Evolutionary conservation across 2,797 vertebrate genomes (phyloP), one percentile per base, ranked within the genome.

Genomic region (Ispidina lecontei): DNA sequence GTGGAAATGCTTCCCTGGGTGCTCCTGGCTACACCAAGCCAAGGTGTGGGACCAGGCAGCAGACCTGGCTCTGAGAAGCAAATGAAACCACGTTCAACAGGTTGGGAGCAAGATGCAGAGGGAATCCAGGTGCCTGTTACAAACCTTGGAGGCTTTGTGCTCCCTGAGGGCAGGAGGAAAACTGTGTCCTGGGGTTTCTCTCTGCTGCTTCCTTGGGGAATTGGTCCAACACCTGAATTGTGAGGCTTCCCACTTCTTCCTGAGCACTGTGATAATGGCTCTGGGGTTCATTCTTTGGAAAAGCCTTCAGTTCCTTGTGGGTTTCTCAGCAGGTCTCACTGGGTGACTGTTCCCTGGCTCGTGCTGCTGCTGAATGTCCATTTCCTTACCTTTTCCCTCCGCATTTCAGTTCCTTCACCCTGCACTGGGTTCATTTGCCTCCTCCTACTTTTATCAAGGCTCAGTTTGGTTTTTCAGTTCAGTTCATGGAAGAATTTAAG

Each of bases 181-280:
- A 23, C n/a, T 15, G 21, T 33, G n/a, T 22, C 54, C 54, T 33
- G n/a, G 54, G 54, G 54, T 31, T 56, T 23, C n/a, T 56, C n/a
- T n/a, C 20, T 33, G n/a, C 12, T 31, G 19, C 54, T 33, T 33
- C 21, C 54, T 33, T 33, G 54, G 39, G 25, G 11, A 25, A 1
- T 14, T 74, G 18, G 55, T 69, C 49, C 26, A 3, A 28, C 0
- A 0, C 58, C 73, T 29, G 5, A 39, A 9, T 14, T 14, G 1
- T 2, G 52, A 35, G 31, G 58, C 21, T 37, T 73, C 6, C 46
- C 37, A 0, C 17, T 54, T 33, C 37, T 37, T 49, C 19, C 37
- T 7, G 25, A 10, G n/a, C 0, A 1, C 41, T 49, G 12, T 20
- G 54, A 21, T 26, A 39, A 7, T 2, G 1, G 3, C 58, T 51